Percentiles rank a stretch among this genome's conserved stretches.
Evolutionary conservation across 2,888 invertebrate genomes (phyloP).

Genomic region (Biston betularia): DNA sequence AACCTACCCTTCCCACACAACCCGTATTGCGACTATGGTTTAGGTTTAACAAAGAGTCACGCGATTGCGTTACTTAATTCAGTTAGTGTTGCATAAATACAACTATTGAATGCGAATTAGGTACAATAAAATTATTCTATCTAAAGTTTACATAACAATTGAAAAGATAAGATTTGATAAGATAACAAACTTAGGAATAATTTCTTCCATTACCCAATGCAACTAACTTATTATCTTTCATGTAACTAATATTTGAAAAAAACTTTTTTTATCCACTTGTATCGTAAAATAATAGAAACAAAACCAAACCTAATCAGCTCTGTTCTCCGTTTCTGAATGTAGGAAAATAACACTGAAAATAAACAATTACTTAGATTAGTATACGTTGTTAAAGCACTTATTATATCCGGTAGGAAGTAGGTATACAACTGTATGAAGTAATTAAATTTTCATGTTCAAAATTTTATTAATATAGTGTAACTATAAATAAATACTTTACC

Average conservation of each 20-base stretch:
- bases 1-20: too few relatives aligned
- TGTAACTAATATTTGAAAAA: background rate
- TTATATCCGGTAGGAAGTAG: conserved; percentile 15
- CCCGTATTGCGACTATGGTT: conserved; percentile 12
- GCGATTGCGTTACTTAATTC: conserved; percentile 25
- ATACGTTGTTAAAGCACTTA: background rate
- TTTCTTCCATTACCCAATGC: background rate
- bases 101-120: conserved; percentile 16
- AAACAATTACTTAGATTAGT: conserved; percentile 7
- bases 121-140: conserved; percentile 8
- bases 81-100: conserved; percentile 5
- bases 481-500: background rate
- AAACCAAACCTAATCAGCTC: background rate
- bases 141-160: conserved; percentile 21
- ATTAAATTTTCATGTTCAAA: conserved; percentile 5
- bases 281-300: background rate
- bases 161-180: conserved; percentile 22
- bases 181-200: conserved; percentile 1
- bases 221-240: too few relatives aligned
- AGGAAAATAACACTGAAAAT: conserved; percentile 1
- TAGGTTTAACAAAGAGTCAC: conserved; percentile 33
- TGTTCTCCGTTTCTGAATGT: background rate
- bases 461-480: background rate
- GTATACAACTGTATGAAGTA: background rate
- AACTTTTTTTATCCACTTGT: background rate